Percentiles rank a stretch among this genome's conserved stretches.
Conservation (phyloP, 2,888 invertebrate genomes). For the Tetramorium bicarinatum region DNA sequence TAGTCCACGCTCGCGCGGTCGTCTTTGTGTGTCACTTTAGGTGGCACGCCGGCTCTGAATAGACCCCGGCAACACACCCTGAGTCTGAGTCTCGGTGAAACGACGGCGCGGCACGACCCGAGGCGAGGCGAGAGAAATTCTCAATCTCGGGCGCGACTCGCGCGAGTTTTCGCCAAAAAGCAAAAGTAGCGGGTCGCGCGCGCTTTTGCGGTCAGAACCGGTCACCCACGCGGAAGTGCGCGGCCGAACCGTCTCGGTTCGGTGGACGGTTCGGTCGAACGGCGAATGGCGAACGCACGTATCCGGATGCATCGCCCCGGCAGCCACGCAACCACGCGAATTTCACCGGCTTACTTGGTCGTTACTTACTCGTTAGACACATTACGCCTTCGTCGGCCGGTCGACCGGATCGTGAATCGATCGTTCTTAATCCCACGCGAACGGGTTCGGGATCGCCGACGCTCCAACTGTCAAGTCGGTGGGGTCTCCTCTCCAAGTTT, state of each 20-base stretch:
- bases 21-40: constrained; percentile 82
- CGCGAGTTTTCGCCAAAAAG: constrained; percentile 29
- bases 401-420: constrained; percentile 21
- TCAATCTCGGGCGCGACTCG: neutral
- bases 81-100: neutral
- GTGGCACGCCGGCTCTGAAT: constrained; percentile 77
- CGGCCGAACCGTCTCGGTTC: constrained; percentile 68
- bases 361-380: constrained; percentile 31
- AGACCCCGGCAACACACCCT: constrained; percentile 70
- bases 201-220: constrained; percentile 35
- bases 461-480: neutral
- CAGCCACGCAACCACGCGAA: constrained; percentile 40
- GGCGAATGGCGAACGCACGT: constrained; percentile 56
- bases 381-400: constrained; percentile 8
- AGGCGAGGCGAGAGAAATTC: constrained; percentile 5
- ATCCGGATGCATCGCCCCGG: constrained; percentile 37
- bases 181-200: constrained; percentile 33
- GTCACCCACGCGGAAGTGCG: constrained; percentile 73
- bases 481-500: neutral
- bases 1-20: constrained; percentile 71
- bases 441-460: constrained; percentile 8
- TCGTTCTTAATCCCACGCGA: constrained; percentile 31
- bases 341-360: constrained; percentile 37
- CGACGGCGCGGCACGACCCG: neutral
- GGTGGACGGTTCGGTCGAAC: constrained; percentile 68